Percentiles rank a stretch among this genome's conserved stretches.
Conservation (phyloP, 2,888 invertebrate genomes). For the Ormyrus labotus region DNA sequence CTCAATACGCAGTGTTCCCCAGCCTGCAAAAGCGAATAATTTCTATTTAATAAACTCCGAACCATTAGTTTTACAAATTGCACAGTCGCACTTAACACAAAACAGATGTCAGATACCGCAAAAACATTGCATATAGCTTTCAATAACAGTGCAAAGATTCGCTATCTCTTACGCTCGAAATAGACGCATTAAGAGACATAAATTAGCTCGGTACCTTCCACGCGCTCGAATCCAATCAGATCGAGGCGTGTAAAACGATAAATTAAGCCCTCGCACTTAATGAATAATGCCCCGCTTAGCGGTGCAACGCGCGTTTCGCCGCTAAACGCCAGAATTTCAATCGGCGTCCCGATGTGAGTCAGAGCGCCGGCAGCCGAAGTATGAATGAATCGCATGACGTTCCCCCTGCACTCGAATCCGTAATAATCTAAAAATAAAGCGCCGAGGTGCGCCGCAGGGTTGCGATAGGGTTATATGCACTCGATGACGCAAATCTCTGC, state of each 20-base stretch:
- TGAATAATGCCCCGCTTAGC: too few species aligned
- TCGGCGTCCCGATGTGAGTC: slow-evolving; percentile 42
- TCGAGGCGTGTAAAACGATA: slow-evolving; percentile 43
- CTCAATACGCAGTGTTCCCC: too few species aligned
- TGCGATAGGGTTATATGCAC: slow-evolving; percentile 13
- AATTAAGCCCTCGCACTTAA: neutral
- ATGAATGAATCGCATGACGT: slow-evolving; percentile 34
- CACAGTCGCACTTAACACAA: too few species aligned
- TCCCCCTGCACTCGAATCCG: slow-evolving; percentile 10
- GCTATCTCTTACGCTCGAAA: neutral
- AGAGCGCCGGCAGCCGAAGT: neutral
- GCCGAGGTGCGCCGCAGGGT: slow-evolving; percentile 10
- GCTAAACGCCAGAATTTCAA: slow-evolving; percentile 41
- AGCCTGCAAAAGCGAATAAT: too few species aligned
- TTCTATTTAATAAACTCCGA: too few species aligned
- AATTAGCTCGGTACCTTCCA: neutral
- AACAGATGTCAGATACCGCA: too few species aligned
- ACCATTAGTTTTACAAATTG: too few species aligned
- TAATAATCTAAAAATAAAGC: slow-evolving; percentile 44
- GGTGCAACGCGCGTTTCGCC: neutral
- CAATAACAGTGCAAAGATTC: neutral
- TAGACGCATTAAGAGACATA: neutral
- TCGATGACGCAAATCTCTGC: slow-evolving; percentile 24
- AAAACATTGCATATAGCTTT: neutral
- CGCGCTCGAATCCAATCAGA: slow-evolving; percentile 7